Conservation (phyloP, 2,888 invertebrate species). For the Drosophila eohydei region DNA sequence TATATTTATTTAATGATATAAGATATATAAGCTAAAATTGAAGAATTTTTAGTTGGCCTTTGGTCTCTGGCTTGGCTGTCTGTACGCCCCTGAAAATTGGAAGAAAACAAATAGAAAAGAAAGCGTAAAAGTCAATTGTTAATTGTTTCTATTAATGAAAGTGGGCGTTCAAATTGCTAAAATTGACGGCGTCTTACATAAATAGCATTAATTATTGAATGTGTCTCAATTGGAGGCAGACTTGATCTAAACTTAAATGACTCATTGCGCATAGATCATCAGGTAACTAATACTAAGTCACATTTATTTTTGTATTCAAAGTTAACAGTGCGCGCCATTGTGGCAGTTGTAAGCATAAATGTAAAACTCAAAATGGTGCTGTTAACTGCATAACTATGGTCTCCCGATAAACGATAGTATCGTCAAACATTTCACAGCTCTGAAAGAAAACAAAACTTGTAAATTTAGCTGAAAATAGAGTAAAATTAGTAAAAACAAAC, state of each 20-base stretch:
- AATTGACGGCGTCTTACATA: slow-evolving; percentile 30
- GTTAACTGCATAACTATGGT: neutral
- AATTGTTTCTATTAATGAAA: slow-evolving; percentile 56
- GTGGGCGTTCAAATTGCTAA: slow-evolving; percentile 65
- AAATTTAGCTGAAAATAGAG: neutral
- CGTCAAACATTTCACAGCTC: slow-evolving; percentile 3
- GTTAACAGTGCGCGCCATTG: slow-evolving; percentile 6
- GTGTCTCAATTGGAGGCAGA: slow-evolving; percentile 35
- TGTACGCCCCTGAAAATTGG: slow-evolving; percentile 14
- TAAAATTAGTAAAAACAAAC: slow-evolving; percentile 2
- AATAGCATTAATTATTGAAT: slow-evolving; percentile 35
- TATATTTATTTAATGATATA: slow-evolving; percentile 1
- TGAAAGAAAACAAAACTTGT: slow-evolving; percentile 21
- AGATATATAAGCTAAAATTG: neutral
- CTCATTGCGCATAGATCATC: slow-evolving; percentile 16
- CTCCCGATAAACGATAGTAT: slow-evolving; percentile 16
- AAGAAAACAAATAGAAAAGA: slow-evolving; percentile 30
- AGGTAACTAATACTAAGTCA: slow-evolving; percentile 18
- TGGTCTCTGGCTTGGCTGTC: slow-evolving; percentile 21
- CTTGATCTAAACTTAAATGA: slow-evolving; percentile 8
- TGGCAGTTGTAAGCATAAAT: neutral
- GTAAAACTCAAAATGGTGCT: slow-evolving; percentile 15
- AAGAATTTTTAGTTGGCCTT: slow-evolving; percentile 11
- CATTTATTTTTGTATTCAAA: neutral
- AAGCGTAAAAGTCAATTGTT: slow-evolving; percentile 57